These are phyloP conservation scores for Scylla paramamosain DNA, from an alignment of 1,140 invertebrate species.

Conservation along the genomic window DNA sequence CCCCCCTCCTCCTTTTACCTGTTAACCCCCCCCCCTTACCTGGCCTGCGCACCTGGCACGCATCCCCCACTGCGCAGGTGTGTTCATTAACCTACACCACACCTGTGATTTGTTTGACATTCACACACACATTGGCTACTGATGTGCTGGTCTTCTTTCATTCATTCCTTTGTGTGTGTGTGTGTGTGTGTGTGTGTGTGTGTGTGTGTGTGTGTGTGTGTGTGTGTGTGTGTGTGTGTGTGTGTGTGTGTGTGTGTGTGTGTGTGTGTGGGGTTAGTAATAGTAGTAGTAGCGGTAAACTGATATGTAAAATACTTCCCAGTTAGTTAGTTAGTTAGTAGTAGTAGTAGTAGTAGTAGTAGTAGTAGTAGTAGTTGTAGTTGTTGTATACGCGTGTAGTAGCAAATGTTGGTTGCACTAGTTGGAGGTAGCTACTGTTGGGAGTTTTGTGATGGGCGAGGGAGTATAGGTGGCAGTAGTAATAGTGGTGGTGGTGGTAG, in stretches of 20 bases:
- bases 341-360: slow-evolving; percentile 23
- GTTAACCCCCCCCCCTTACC: neutral
- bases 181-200: slow-evolving; percentile 9
- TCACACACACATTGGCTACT: no score
- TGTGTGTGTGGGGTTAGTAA: neutral
- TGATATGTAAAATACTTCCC: no score
- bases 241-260: neutral
- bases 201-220: slow-evolving; percentile 21
- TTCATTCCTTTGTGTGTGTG: neutral
- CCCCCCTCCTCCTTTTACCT: neutral
- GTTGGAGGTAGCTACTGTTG: neutral
- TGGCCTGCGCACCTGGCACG: neutral
- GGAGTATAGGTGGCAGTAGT: no score
- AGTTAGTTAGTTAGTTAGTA: neutral
- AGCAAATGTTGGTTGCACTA: neutral
- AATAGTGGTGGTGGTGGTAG: no score
- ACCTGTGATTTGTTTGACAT: no score
- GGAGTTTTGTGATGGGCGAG: no score
- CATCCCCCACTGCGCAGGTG: neutral
- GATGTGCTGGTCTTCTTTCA: neutral
- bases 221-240: neutral
- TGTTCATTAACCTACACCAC: no score
- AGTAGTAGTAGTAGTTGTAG: neutral
- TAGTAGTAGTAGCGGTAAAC: neutral
- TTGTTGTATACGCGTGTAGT: no score